Evolutionary conservation across 2,797 vertebrate species (phyloP).

Genomic region (Champsocephalus esox): DNA sequence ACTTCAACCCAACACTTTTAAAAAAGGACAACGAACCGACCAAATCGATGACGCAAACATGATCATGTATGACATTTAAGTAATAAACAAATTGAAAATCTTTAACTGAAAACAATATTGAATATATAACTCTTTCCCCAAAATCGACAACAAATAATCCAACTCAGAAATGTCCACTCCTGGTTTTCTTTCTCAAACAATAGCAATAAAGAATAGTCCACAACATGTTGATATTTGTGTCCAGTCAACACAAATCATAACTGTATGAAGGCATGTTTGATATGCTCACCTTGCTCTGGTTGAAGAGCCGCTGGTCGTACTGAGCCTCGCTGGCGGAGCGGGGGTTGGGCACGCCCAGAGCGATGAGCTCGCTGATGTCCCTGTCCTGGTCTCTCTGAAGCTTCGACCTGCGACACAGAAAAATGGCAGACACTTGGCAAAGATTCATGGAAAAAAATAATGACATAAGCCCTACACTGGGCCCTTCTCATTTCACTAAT

Average conservation of each 20-base stretch:
- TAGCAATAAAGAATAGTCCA: no score
- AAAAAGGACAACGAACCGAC: no score
- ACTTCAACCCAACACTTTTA: not conserved
- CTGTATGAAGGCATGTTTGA: accelerated
- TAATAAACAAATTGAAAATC: no score
- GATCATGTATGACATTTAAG: no score
- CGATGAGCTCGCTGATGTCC: conserved; percentile 97
- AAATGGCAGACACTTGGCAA: not conserved
- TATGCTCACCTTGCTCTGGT: conserved; percentile 90
- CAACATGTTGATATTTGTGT: not conserved
- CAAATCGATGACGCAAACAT: no score
- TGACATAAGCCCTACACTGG: no score
- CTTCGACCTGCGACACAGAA: conserved; percentile 87
- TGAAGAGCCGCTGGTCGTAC: conserved; percentile 97
- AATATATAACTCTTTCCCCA: no score
- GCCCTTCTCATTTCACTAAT: no score
- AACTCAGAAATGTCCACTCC: no score
- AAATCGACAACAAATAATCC: no score
- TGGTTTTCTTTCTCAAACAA: no score
- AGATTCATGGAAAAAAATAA: not conserved
- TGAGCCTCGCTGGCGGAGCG: conserved; percentile 91
- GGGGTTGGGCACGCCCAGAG: conserved; percentile 93
- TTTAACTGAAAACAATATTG: no score
- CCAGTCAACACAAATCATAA: not conserved
- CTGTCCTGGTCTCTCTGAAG: conserved; percentile 96